Conservation (phyloP, 2,113 vertebrate genomes). For the Poeciliopsis prolifica region DNA sequence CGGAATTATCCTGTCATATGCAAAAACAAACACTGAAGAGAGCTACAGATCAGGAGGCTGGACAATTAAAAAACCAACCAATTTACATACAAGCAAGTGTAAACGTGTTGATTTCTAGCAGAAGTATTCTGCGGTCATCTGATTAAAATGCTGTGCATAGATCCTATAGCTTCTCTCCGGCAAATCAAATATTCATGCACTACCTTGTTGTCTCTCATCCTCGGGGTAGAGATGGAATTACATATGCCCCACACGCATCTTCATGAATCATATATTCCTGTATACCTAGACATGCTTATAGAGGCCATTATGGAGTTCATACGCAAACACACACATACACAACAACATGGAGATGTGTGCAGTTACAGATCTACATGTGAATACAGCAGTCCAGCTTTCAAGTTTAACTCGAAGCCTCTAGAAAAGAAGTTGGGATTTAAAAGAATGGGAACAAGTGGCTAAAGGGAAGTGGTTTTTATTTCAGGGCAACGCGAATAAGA, state of each 20-base stretch:
- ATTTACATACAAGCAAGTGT: slow-evolving; percentile 56
- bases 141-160: slow-evolving; percentile 81
- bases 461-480: slow-evolving; percentile 40
- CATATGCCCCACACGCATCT: slow-evolving; percentile 81
- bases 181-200: slow-evolving; percentile 86
- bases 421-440: slow-evolving; percentile 22
- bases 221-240: slow-evolving; percentile 80
- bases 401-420: slow-evolving; percentile 55
- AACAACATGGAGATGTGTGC: slow-evolving; percentile 52
- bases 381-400: slow-evolving; percentile 69
- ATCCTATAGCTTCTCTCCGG: slow-evolving; percentile 79
- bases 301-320: slow-evolving; percentile 70
- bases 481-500: slow-evolving; percentile 24
- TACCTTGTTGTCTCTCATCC: slow-evolving; percentile 84
- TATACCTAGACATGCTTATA: slow-evolving; percentile 75
- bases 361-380: slow-evolving; percentile 57
- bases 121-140: slow-evolving; percentile 59
- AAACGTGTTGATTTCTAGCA: slow-evolving; percentile 52
- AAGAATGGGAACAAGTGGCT: slow-evolving; percentile 22
- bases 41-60: slow-evolving; percentile 8
- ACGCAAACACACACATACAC: slow-evolving; percentile 26
- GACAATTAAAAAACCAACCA: slow-evolving; percentile 50
- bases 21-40: slow-evolving; percentile 2
- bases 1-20: background rate
- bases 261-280: slow-evolving; percentile 83